Evolutionary conservation across 2,113 vertebrate genomes (phyloP), one percentile per base, ranked within the genome.

Genomic region (Marcusenius ussheri): DNA sequence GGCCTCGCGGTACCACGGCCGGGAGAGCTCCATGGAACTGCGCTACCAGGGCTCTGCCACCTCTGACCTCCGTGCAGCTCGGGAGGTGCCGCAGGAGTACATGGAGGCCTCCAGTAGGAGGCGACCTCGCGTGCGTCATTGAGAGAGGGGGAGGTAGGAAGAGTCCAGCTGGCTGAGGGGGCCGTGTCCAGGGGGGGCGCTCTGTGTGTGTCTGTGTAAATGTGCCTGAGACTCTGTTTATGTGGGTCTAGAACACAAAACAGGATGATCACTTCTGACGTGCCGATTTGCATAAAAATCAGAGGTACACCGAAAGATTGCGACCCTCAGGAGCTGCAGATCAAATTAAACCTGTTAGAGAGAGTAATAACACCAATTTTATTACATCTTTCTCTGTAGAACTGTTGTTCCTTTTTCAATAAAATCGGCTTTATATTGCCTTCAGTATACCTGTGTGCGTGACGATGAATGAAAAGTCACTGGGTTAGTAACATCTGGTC

Each of bases 1-100:
- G 90, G 90, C 89, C 7, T 92, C 96, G 77, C 94, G 95, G 0
- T 95, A 96, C 94, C 95, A 97, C 17, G 95, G 94, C 85, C 95
- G 97, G 35, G 98, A 99, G 91, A 97, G 97, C 3, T 97, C 98
- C 70, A 97, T 97, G 0, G 98, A 99, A 19, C 90, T 96, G 0
- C 97, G 98, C 89, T 99, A 98, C 94, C 98, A 98, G 93, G 97
- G 97, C 46, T 96, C 97, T 0, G 94, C 98, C 0, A 98, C 70
- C 31, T 35, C 98, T 9, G 98, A 99, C 53, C 97, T 99, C 88
- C 95, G 97, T 15, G 94, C 97, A 35, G 96, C 97, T 0, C 98
- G 97, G 93, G 98, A 99, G 93, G 95, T 97, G 15, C 96, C 98
- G 0, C 50, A 97, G 83, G 98, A 99, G 89, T 97, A 97, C 90